Evolutionary conservation across 2,113 vertebrate species (phyloP), one percentile per base, ranked within the genome.

Genomic region (Datnioides undecimradiatus): DNA sequence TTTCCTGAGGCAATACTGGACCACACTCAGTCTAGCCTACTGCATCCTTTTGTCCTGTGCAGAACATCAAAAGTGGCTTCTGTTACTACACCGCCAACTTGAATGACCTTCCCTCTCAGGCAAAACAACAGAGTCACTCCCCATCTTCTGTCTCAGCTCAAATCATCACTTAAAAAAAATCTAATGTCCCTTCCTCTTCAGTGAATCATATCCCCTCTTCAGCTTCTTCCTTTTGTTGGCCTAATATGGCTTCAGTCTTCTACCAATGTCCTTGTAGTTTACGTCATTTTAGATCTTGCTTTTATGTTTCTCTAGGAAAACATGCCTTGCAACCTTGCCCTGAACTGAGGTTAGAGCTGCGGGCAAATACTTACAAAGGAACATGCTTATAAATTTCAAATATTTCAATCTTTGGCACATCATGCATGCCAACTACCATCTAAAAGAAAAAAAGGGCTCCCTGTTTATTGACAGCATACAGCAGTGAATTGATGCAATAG

Each of bases 41-140:
- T n/a, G n/a, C n/a, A 58, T 29, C 34, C 11, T 1, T 19, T 16
- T 41, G 27, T 12, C 36, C 60, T 49, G 45, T 12, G 8, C 14
- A 21, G 41, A 23, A 70, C 27, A 48, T 9, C 7, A 55, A 76
- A 66, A 19, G 34, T 36, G 29, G 48, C 65, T 60, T 54, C 40
- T 40, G 46, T 68, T 43, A 17, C 49, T 43, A 17, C 49, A 21
- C 27, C 38, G 62, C 23, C 36, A 31, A 25, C 43, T 80, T 63
- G 4, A 58, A 69, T 63, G 62, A 74, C 68, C 81, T 60, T 65
- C 51, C 45, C 62, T 68, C 33, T 33, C 23, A 17, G 34, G 40
- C 48, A 75, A 66, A 70, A 64, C 43, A 79, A 45, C 58, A 57
- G 34, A 64, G 43, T 57, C 54, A 64, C 63, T 76, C 58, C 29